A percentile compares a stretch with the other conserved stretches of the same genome.
Conservation (phyloP, 2,113 vertebrate species). For the Seriola aureovittata region DNA sequence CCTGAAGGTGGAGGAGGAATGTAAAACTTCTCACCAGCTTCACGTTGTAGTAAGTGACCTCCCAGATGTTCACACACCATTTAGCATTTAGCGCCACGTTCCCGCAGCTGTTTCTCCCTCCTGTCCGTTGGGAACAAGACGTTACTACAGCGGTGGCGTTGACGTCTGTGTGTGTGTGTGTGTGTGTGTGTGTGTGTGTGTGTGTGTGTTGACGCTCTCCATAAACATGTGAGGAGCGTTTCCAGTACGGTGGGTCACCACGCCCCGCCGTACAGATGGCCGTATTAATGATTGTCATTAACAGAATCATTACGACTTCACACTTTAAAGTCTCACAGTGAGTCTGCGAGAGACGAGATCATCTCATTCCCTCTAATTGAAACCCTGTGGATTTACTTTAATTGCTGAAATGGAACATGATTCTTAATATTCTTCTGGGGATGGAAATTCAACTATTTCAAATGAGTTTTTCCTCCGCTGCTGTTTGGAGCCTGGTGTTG, state of each 20-base stretch:
- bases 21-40: too few relatives aligned
- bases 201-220: background rate
- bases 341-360: background rate
- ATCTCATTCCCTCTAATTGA: conserved; percentile 13
- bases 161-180: too few relatives aligned
- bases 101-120: too few relatives aligned
- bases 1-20: too few relatives aligned
- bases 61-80: too few relatives aligned
- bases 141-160: too few relatives aligned
- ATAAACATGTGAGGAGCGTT: background rate
- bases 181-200: too few relatives aligned
- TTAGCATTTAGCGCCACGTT: too few relatives aligned
- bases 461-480: background rate
- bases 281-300: background rate
- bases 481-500: background rate
- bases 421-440: background rate
- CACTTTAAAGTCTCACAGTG: background rate
- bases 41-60: too few relatives aligned
- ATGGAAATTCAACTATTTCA: background rate
- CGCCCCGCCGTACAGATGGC: background rate
- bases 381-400: background rate
- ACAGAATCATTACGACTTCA: background rate
- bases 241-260: background rate
- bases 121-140: too few relatives aligned
- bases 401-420: background rate